Evolutionary conservation across 2,888 invertebrate species (phyloP).

Genomic region (Mesorhabditis sp.): DNA sequence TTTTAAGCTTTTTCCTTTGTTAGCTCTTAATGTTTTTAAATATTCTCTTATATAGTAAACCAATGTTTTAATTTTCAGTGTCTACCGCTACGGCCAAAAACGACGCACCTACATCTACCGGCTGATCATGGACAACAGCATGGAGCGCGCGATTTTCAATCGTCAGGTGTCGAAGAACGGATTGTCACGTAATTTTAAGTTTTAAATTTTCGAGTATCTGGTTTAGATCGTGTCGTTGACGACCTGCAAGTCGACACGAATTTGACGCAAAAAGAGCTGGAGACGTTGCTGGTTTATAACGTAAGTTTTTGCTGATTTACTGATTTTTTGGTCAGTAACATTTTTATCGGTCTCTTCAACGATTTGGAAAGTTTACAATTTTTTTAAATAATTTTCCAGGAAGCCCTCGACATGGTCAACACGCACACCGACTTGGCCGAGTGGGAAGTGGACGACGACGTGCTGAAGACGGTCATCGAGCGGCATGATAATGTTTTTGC

Average conservation of each 20-base stretch:
- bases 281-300: constrained; percentile 66
- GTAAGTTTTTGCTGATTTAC: constrained; percentile 43
- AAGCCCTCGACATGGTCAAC: constrained; percentile 28
- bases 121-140: constrained; percentile 89
- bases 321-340: background rate
- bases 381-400: constrained; percentile 15
- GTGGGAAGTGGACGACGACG: constrained; percentile 38
- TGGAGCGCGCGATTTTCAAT: constrained; percentile 96
- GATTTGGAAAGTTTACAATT: background rate
- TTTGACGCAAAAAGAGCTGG: constrained; percentile 64
- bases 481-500: constrained; percentile 26
- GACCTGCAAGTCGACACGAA: constrained; percentile 91
- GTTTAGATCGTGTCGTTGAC: constrained; percentile 84
- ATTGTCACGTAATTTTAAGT: constrained; percentile 69
- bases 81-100: constrained; percentile 75
- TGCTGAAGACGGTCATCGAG: constrained; percentile 30
- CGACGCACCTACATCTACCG: constrained; percentile 93
- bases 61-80: background rate
- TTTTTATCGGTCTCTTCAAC: background rate
- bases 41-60: background rate
- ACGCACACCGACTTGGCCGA: constrained; percentile 24
- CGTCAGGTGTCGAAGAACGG: constrained; percentile 96
- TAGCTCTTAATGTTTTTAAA: background rate
- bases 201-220: background rate
- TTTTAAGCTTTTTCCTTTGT: background rate